Evolutionary conservation across 1,140 invertebrate species (phyloP), one percentile per base, ranked within the genome.

Genomic region (Polypedilum vanderplanki): DNA sequence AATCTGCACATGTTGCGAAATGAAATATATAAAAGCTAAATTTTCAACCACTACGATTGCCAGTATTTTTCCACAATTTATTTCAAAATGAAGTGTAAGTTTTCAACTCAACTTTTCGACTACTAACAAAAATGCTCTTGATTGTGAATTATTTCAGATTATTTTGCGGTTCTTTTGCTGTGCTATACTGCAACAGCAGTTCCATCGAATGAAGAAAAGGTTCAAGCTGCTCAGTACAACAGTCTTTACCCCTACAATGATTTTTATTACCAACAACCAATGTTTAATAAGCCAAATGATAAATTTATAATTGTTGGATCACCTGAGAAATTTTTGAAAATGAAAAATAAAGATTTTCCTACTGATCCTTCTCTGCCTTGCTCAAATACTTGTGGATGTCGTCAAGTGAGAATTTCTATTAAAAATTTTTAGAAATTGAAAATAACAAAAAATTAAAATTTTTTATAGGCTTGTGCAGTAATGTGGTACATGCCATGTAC

Each of bases 331-430:
- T 57, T 12, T 57, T n/a, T 57, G 46, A 57, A 15, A 4, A 57
- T 57, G 46, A 57, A 57, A n/a, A n/a, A 57, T 15, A 12, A 57
- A 57, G 46, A 57, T n/a, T 57, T 57, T n/a, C 46, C 46, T n/a
- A 12, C 15, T 57, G 46, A 57, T 12, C 15, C 10, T 15, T 12
- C 9, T 15, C n/a, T 57, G 1, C 10, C 12, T 12, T 57, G 46
- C 46, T 57, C 46, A 57, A 57, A 57, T 57, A 57, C 46, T 15
- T 57, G 46, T 57, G 46, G 46, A 57, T 57, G 46, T n/a, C 46
- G 46, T 15, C 46, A 57, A 15, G n/a, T 33, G 24, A 33, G 24
- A 33, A 33, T 3, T 33, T 33, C 5, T 33, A 3, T 3, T 3
- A 33, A 33, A 33, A 33, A 5, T 33, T 33, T 33, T 33, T 3